Evolutionary conservation across 2,113 vertebrate species (phyloP), one percentile per base, ranked within the genome.

Genomic region (Psammodynastes pulverulentus): DNA sequence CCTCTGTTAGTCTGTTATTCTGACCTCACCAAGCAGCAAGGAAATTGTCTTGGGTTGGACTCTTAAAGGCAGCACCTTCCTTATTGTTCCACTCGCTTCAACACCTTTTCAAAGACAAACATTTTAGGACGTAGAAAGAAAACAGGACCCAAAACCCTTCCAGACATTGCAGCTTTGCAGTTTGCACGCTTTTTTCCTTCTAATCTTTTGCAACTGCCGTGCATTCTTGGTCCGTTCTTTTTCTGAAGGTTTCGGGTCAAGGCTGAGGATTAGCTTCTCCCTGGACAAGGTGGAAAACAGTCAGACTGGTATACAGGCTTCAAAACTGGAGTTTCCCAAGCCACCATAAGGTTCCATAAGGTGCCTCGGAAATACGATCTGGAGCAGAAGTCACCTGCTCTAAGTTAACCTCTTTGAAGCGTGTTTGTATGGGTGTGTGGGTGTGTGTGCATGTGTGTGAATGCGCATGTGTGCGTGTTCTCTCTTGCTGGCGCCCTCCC

Each of bases 141-240:
- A 84, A 93, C 84, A 62, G 29, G 51, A 46, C 24, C 23, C 56
- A 46, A 34, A 91, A 91, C 45, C 89, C 92, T 94, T 94, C 87
- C 92, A 89, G 52, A 92, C 93, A 92, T 95, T 94, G 94, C 94
- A 93, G 72, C 67, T 96, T 96, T 89, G 91, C 94, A 92, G 89
- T 52, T 43, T 94, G 92, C 93, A 93, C 93, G 29, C 2, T 62
- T 67, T 95, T 95, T 93, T 94, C 92, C 91, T 94, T 95, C 92
- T 94, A 43, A 92, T 93, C 92, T 95, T 96, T 95, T 93, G 91
- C 15, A 1, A 92, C 94, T n/a, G 90, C 93, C 86, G 91, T 34
- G 88, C 94, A 94, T 90, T 48, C 67, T 56, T 67, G n/a, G 52
- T 34, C 56, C 67, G 88, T 21, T 58, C 7, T 93, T 88, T 89